Percentiles rank a stretch among this genome's conserved stretches.
Evolutionary conservation across 2,797 vertebrate species (phyloP).

Genomic region (Cuniculus paca): DNA sequence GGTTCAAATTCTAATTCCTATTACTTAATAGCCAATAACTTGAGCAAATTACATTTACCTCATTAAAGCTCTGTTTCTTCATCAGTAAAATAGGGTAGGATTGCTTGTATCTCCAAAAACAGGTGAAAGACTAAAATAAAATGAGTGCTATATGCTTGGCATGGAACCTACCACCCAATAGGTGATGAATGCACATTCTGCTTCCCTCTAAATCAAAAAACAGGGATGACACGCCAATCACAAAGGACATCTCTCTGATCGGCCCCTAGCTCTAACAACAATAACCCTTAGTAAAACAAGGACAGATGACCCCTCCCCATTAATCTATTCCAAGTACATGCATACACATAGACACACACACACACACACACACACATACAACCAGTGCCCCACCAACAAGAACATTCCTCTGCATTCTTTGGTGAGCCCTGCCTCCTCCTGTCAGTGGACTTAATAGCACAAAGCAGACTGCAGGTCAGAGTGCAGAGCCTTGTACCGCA

Average conservation of each 20-base stretch:
- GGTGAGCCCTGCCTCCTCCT: background rate
- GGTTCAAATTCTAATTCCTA: constrained; percentile 36
- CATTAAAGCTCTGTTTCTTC: constrained; percentile 25
- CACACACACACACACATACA: background rate
- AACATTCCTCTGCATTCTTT: background rate
- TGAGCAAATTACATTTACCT: background rate
- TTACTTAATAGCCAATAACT: background rate
- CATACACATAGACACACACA: background rate
- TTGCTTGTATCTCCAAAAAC: background rate
- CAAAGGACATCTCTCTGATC: background rate
- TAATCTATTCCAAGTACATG: background rate
- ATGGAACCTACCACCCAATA: background rate
- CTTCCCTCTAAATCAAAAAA: constrained; percentile 25
- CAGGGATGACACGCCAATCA: background rate
- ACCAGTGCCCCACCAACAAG: background rate
- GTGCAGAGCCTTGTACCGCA: background rate
- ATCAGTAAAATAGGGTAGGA: constrained; percentile 1
- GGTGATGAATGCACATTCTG: background rate
- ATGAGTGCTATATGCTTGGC: background rate
- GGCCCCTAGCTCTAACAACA: background rate
- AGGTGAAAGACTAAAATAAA: background rate
- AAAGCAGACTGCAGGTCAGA: background rate
- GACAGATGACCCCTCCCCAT: background rate
- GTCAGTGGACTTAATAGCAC: background rate
- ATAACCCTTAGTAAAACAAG: background rate